phyloP scores from a whole-genome alignment of 2,797 vertebrate species.

The Alcedo atthis region DNA sequence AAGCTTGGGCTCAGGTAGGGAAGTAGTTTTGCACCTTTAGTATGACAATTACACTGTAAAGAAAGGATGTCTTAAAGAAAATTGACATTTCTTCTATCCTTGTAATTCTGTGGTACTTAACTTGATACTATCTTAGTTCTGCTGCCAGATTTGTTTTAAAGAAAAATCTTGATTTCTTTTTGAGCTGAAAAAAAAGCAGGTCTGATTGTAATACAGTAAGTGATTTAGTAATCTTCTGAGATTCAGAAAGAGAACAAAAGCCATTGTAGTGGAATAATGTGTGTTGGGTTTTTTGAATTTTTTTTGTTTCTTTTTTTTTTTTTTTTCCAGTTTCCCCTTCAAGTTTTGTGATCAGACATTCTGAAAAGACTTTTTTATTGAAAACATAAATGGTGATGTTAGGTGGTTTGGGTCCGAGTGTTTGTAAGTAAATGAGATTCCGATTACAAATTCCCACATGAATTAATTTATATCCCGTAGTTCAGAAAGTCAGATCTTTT shows the following conservation, averaged over 20 bases:
- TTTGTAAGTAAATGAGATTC: background rate
- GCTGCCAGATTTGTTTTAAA: background rate
- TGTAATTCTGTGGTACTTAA: background rate
- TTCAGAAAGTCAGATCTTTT: background rate
- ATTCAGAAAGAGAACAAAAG: constrained; percentile 45
- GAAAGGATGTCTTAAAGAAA: background rate
- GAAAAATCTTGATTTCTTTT: background rate
- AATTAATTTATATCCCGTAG: background rate
- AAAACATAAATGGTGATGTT: background rate
- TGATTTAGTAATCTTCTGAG: constrained; percentile 21
- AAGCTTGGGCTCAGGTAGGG: background rate
- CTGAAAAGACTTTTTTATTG: background rate
- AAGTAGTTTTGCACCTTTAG: background rate
- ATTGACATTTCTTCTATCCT: background rate
- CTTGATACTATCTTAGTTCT: background rate
- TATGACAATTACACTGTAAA: background rate
- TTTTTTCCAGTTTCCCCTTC: constrained; percentile 5
- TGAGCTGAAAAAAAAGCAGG: background rate
- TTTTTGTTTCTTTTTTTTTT: background rate
- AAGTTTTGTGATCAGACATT: background rate
- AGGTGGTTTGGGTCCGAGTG: background rate
- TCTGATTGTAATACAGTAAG: background rate
- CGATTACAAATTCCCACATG: background rate
- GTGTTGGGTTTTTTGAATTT: background rate
- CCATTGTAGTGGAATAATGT: constrained; percentile 7